These are phyloP conservation scores for Cinclus mexicanus DNA, from an alignment of 2,113 vertebrate genomes.

Conservation along the genomic window DNA sequence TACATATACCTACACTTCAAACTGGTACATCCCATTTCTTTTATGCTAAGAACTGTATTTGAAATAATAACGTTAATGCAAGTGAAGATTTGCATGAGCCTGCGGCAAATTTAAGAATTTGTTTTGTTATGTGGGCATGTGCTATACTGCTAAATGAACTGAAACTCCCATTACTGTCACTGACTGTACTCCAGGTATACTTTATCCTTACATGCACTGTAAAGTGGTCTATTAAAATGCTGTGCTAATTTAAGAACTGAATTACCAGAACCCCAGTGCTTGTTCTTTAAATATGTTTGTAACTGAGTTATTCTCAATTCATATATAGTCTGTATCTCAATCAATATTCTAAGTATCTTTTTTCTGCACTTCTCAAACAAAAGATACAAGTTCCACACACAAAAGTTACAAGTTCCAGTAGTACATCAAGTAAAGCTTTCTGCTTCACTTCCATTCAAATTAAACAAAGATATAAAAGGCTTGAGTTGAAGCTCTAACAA, in stretches of 20 bases:
- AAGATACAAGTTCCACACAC: background rate
- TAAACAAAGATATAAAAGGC: background rate
- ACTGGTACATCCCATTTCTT: background rate
- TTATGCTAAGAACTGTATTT: background rate
- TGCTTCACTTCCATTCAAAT: background rate
- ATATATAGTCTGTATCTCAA: background rate
- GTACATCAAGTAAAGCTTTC: background rate
- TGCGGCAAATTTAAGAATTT: background rate
- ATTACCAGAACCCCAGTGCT: background rate
- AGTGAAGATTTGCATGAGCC: background rate
- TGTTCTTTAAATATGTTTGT: background rate
- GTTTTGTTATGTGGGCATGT: background rate
- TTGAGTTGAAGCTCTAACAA: background rate
- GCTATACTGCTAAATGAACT: background rate
- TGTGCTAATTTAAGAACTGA: background rate
- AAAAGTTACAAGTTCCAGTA: background rate
- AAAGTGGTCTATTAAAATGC: background rate
- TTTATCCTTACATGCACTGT: background rate
- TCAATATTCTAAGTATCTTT: background rate
- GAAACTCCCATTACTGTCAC: conserved; percentile 8
- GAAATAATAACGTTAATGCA: background rate
- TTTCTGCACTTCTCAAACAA: background rate
- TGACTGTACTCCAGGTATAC: background rate
- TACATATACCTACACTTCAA: background rate
- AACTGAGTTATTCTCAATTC: background rate